Conservation (phyloP, 1,140 invertebrate genomes). For the Muscidifurax raptorellus region DNA sequence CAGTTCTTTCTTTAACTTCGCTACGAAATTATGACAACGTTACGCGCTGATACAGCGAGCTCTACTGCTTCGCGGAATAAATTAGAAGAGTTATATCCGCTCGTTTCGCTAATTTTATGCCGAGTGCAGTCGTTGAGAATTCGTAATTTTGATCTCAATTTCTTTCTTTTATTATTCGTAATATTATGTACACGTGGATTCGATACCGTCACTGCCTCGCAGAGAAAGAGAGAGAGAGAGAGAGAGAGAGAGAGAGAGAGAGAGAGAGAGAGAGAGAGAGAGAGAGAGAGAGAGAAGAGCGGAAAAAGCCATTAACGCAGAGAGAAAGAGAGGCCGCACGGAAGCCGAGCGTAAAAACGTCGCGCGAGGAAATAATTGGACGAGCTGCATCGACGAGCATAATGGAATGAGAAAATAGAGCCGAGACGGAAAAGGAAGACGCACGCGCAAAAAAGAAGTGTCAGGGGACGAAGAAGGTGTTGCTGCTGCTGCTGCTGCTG, state of each 20-base stretch:
- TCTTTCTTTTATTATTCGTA: no score
- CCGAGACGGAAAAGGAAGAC: conserved; percentile 19
- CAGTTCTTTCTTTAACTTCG: no score
- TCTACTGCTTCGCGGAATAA: not conserved
- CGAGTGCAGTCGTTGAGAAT: not conserved
- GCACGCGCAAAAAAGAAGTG: conserved; percentile 22
- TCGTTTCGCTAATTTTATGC: not conserved
- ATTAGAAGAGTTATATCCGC: not conserved
- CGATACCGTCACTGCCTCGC: no score
- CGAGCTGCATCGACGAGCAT: conserved; percentile 48
- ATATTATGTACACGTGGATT: no score
- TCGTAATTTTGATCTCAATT: no score
- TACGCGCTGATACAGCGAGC: not conserved
- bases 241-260: no score
- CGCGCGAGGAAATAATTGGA: conserved; percentile 38
- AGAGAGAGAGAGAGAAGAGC: not conserved
- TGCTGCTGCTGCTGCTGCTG: not conserved
- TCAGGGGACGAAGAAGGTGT: conserved; percentile 22
- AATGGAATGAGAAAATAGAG: conserved; percentile 43
- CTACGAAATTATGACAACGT: not conserved
- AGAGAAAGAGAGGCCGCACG: not conserved
- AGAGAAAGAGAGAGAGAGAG: no score
- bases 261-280: no score
- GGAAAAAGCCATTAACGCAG: conserved; percentile 5
- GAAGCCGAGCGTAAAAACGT: not conserved